Evolutionary conservation across 1,140 invertebrate species (phyloP).

Genomic region (Trypoxylus dichotomus): DNA sequence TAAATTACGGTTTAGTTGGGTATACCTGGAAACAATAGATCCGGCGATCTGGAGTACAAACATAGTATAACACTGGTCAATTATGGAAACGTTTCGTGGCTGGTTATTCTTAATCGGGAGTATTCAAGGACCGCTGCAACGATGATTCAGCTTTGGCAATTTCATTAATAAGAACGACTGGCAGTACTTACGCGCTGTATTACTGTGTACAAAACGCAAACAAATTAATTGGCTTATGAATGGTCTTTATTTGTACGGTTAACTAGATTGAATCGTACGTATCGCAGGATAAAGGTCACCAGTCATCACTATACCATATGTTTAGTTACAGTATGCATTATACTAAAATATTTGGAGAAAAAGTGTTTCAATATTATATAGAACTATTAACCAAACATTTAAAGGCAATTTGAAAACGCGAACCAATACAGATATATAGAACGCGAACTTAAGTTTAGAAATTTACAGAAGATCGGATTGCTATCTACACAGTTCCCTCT

Average conservation of each 20-base stretch:
- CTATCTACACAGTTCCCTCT: no score
- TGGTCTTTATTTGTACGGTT: conserved; percentile 12
- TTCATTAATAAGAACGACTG: conserved; percentile 7
- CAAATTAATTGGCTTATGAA: conserved; percentile 23
- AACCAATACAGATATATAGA: no score
- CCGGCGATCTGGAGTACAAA: not conserved
- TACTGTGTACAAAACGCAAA: conserved; percentile 2
- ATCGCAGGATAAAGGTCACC: not conserved
- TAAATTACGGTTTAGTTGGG: no score
- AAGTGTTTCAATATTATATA: no score
- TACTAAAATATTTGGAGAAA: no score
- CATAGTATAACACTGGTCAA: not conserved
- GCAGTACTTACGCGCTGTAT: not conserved
- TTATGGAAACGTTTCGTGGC: not conserved
- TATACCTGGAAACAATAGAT: not conserved
- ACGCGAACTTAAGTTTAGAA: no score
- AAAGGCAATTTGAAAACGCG: no score
- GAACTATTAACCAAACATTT: no score
- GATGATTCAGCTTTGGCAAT: conserved; percentile 9
- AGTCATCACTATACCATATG: not conserved
- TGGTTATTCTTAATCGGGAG: conserved; percentile 13
- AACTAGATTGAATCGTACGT: not conserved
- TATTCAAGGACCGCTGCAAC: conserved; percentile 1
- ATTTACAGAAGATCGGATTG: no score
- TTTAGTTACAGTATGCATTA: not conserved